phyloP scores from a whole-genome alignment of 2,113 vertebrate genomes.

The Crotalus tigris region DNA sequence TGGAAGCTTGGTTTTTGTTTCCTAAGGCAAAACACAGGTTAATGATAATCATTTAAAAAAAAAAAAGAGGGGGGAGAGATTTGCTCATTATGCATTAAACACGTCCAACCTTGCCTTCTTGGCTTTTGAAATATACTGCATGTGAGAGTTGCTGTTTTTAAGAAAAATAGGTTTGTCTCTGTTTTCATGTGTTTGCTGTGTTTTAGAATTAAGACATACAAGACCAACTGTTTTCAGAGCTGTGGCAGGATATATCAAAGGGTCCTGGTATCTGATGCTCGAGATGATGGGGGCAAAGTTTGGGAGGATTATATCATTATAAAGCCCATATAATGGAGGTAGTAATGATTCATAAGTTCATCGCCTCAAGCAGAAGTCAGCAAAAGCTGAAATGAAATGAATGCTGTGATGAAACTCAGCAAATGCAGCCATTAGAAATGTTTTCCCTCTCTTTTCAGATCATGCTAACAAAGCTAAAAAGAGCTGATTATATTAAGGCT shows the following conservation, averaged over 20 bases:
- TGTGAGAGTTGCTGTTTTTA: constrained; percentile 27
- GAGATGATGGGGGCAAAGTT: not conserved
- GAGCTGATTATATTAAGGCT: not conserved
- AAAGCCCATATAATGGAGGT: not conserved
- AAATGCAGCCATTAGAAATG: not conserved
- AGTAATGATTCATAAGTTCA: not conserved
- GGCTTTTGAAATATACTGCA: not conserved
- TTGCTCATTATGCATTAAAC: constrained; percentile 30
- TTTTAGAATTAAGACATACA: constrained; percentile 22
- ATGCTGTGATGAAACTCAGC: not conserved
- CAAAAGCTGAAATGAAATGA: not conserved
- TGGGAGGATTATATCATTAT: not conserved
- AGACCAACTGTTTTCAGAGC: constrained; percentile 16
- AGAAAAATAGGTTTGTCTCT: not conserved
- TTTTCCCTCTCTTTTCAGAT: not conserved
- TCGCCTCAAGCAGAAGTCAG: not conserved
- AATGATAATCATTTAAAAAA: not conserved
- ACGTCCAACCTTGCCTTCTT: constrained; percentile 26
- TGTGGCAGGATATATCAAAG: not conserved
- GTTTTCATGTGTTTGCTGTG: not conserved
- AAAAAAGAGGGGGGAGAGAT: not conserved
- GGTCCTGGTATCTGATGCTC: not conserved
- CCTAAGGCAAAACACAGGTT: constrained; percentile 39
- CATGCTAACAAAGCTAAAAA: not conserved
- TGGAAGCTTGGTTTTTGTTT: constrained; percentile 35